Base-by-base conservation (phyloP, 2,113 vertebrate species). In the Chamaea fasciata region DNA sequence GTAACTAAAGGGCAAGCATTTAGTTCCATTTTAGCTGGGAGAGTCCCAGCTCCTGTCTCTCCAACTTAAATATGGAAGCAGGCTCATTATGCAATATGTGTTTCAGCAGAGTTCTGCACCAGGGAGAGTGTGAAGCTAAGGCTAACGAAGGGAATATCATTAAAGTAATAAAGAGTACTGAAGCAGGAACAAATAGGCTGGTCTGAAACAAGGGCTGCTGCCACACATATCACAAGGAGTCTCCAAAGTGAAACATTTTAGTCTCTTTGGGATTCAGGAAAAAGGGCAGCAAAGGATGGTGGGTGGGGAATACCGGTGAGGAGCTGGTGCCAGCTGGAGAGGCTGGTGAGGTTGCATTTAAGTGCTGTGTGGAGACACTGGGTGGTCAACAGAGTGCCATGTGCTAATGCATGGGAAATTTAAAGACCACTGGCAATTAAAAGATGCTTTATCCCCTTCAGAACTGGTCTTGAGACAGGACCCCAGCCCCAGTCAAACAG, bases 21-120 rank as follows among this genome's bases (percentile, higher is more conserved):
- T 57, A 77, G 68, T 20, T 95, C 90, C 89, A 64, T 88, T 97
- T 92, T 59, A 94, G 78, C 90, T 86, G 85, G 89, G 87, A 93
- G 82, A 93, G 90, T 63, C 93, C 92, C 93, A 94, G 13, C 64
- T 94, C 63, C 9, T 41, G 63, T 70, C 46, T 87, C 87, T 81
- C 79, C 44, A 11, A 21, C 74, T 83, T 59, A 83, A 74, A 83
- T 69, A 84, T 60, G 83, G 91, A 89, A 94, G 20, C 59, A 85
- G 82, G 42, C 87, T 95, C 90, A 59, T 94, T 94, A 87, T 0
- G 0, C 75, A 95, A 50, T 59, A 79, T 4, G 35, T 80, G 90
- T 94, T 93, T 86, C 75, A 74, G 87, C 11, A n/a, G 2, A 74
- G 92, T 81, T 85, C 82, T 83, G 68, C 28, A 42, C 71, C 24